These are phyloP conservation scores for Nesoenas mayeri DNA, from an alignment of 2,113 vertebrate species.

Conservation along the genomic window DNA sequence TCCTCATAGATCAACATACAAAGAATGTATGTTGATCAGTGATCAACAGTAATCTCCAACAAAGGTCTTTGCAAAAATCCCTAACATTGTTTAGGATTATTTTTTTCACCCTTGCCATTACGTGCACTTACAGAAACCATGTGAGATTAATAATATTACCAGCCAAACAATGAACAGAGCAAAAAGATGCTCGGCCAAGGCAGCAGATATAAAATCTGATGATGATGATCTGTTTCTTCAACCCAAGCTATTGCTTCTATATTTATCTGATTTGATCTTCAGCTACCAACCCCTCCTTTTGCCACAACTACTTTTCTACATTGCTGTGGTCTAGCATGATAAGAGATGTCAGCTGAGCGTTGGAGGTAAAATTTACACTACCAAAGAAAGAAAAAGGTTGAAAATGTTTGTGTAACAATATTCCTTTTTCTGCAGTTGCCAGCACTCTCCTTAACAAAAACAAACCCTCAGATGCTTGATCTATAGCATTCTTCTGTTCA, in stretches of 20 bases:
- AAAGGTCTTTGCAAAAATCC: not conserved
- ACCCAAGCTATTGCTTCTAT: not conserved
- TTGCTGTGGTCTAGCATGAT: not conserved
- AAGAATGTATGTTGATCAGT: not conserved
- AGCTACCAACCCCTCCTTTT: not conserved
- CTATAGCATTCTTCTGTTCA: not conserved
- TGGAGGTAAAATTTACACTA: not conserved
- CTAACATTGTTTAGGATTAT: not conserved
- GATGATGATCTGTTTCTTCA: not conserved
- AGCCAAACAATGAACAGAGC: not conserved
- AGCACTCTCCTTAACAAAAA: not conserved
- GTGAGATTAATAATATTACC: not conserved
- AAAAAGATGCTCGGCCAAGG: not conserved
- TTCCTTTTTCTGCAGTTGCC: not conserved
- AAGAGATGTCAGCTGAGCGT: not conserved
- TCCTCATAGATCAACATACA: not conserved
- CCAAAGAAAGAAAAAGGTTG: not conserved
- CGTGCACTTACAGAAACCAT: not conserved
- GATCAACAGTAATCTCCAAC: not conserved
- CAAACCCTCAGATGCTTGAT: not conserved
- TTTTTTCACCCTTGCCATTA: not conserved
- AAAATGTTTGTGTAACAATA: not conserved
- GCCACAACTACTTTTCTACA: not conserved
- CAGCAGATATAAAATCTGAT: not conserved
- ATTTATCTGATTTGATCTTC: not conserved